Evolutionary conservation across 1,140 invertebrate species (phyloP), one percentile per base, ranked within the genome.

Genomic region (Zaprionus kolodkinae): DNA sequence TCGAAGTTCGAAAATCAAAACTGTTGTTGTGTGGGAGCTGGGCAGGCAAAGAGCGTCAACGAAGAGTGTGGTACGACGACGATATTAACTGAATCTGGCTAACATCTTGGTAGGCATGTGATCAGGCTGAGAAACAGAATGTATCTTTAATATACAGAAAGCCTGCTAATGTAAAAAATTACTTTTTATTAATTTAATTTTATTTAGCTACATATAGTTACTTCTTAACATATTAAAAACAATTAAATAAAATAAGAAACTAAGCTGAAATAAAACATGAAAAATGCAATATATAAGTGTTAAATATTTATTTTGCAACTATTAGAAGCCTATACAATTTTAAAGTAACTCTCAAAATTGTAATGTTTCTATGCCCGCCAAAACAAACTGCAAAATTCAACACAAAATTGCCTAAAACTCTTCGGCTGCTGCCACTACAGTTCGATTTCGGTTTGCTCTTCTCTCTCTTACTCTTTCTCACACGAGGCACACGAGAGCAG

Each of bases 1-100:
- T 52, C 54, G 45, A 36, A 54, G 9, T 62, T 54, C 75, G 71
- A 73, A 71, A 71, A 59, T 52, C 67, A 63, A 43, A 71, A 57
- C 67, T 36, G 35, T 45, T 33, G 27, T 38, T 61, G 36, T 1
- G 12, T 12, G 7, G n/a, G n/a, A 9, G 27, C 27, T 21, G 45
- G 0, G 57, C 57, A 68, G 61, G 36, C 35, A 21, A 12, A 40
- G 55, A 35, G 13, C 30, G 7, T 35, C 52, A 25, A 43, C 1
- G 21, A n/a, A 45, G 40, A 45, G 40, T 43, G 40, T 45, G n/a
- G 6, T 15, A 45, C n/a, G n/a, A 9, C n/a, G 13, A n/a, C 6
- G 7, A 40, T 40, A 13, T n/a, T 40, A 45, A 15, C n/a, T 15
- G 40, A 45, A 45, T 15, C n/a, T 45, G 40, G n/a, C n/a, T 45